Evolutionary conservation across 2,888 invertebrate species (phyloP).

Genomic region (Lasioglossum figueresi): DNA sequence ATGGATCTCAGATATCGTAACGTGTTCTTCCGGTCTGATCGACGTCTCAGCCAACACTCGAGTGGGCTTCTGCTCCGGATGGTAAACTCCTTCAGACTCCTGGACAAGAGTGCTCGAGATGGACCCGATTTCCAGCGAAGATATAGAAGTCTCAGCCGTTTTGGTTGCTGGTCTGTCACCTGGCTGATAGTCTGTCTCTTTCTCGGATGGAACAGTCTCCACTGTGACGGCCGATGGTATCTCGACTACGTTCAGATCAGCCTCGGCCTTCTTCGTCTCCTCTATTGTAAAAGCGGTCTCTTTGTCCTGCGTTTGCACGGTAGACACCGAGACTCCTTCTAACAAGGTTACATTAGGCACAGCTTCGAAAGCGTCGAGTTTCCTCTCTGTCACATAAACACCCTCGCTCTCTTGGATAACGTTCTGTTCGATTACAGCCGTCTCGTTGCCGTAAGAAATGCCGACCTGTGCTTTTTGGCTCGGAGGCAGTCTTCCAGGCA

Average conservation of each 20-base stretch:
- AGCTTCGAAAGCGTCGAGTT: slow-evolving; percentile 75
- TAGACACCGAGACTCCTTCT: slow-evolving; percentile 86
- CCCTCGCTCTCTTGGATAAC: slow-evolving; percentile 89
- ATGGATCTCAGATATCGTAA: slow-evolving; percentile 87
- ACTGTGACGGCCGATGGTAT: slow-evolving; percentile 87
- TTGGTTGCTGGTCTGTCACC: slow-evolving; percentile 81
- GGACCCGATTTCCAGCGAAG: slow-evolving; percentile 86
- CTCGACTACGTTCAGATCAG: slow-evolving; percentile 87
- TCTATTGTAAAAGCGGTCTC: slow-evolving; percentile 86
- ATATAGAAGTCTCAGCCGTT: slow-evolving; percentile 82
- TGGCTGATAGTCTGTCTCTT: slow-evolving; percentile 85
- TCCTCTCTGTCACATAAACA: slow-evolving; percentile 82
- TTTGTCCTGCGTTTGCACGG: slow-evolving; percentile 88
- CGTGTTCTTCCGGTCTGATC: slow-evolving; percentile 86
- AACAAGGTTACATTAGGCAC: slow-evolving; percentile 78
- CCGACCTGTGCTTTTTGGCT: slow-evolving; percentile 87
- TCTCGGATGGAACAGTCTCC: slow-evolving; percentile 87
- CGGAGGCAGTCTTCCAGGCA: slow-evolving; percentile 86
- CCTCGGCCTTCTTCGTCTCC: slow-evolving; percentile 85
- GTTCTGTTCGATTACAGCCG: slow-evolving; percentile 86
- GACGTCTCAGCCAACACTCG: slow-evolving; percentile 86
- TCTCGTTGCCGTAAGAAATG: slow-evolving; percentile 86
- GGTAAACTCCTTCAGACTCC: slow-evolving; percentile 88
- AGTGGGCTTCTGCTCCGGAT: slow-evolving; percentile 85
- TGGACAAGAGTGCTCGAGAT: slow-evolving; percentile 86